These are phyloP conservation scores for Ernsta delagoae DNA, from an alignment of 2,888 invertebrate genomes.

Conservation along the genomic window DNA sequence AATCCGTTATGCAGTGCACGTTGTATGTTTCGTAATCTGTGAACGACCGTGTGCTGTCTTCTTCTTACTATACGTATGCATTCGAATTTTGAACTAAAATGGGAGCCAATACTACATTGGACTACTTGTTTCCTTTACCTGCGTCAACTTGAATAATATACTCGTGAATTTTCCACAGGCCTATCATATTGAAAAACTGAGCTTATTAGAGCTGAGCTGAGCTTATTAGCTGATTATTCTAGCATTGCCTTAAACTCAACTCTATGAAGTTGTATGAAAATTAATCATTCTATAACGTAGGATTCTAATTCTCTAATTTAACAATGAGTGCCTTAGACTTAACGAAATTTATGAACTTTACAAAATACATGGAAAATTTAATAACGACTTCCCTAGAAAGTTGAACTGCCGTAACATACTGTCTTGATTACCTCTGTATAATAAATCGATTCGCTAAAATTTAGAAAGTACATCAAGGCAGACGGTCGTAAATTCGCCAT, in stretches of 20 bases:
- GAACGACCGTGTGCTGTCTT: slow-evolving; percentile 22
- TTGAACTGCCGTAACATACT: not conserved
- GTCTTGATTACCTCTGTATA: not conserved
- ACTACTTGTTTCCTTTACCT: not conserved
- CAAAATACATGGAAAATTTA: no score
- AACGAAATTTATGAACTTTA: no score
- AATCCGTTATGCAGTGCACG: slow-evolving; percentile 17
- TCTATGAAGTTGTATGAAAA: no score
- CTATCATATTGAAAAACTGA: no score
- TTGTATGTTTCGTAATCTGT: slow-evolving; percentile 26
- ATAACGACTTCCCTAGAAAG: not conserved
- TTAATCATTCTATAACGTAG: no score
- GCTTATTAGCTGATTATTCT: no score
- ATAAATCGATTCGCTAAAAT: slow-evolving; percentile 18
- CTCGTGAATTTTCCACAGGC: no score
- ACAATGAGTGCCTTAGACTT: no score
- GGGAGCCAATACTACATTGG: not conserved
- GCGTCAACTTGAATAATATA: not conserved
- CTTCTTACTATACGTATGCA: slow-evolving; percentile 19
- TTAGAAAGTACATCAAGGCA: slow-evolving; percentile 35
- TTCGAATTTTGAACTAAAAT: slow-evolving; percentile 19
- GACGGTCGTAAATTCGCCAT: slow-evolving; percentile 37
- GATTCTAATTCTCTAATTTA: no score
- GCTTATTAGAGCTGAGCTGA: no score
- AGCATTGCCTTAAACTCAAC: no score